Percentiles rank a stretch among this genome's conserved stretches.
Evolutionary conservation across 2,888 invertebrate species (phyloP).

Genomic region (Esperia sulphurella): DNA sequence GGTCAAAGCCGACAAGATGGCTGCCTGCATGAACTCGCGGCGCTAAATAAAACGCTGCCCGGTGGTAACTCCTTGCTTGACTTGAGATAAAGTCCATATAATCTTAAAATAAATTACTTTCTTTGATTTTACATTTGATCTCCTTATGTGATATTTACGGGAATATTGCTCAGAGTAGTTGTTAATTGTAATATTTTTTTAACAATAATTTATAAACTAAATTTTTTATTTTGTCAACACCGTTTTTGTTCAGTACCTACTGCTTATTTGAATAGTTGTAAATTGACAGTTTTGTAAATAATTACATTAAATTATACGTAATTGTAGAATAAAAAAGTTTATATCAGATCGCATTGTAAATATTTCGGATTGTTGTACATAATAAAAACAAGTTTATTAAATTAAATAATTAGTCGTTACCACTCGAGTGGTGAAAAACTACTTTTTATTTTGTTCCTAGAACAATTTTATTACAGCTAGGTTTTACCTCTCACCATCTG

Average conservation of each 20-base stretch:
- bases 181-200: not conserved
- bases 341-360: conserved; percentile 65
- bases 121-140: not conserved
- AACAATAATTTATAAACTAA: not conserved
- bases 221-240: not conserved
- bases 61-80: no score
- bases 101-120: no score
- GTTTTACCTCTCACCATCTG: conserved; percentile 16
- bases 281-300: conserved; percentile 52
- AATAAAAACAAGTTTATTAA: conserved; percentile 36
- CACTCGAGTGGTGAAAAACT: conserved; percentile 56
- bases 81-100: no score
- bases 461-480: conserved; percentile 34
- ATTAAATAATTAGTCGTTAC: conserved; percentile 42
- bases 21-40: no score
- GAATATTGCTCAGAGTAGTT: not conserved
- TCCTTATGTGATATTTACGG: not conserved
- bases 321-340: conserved; percentile 49
- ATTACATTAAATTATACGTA: conserved; percentile 40
- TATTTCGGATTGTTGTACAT: conserved; percentile 67
- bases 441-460: conserved; percentile 62
- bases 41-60: no score
- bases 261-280: conserved; percentile 24
- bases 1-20: no score
- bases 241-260: not conserved